Evolutionary conservation across 1,140 invertebrate species (phyloP).

Genomic region (Bombus waltoni): DNA sequence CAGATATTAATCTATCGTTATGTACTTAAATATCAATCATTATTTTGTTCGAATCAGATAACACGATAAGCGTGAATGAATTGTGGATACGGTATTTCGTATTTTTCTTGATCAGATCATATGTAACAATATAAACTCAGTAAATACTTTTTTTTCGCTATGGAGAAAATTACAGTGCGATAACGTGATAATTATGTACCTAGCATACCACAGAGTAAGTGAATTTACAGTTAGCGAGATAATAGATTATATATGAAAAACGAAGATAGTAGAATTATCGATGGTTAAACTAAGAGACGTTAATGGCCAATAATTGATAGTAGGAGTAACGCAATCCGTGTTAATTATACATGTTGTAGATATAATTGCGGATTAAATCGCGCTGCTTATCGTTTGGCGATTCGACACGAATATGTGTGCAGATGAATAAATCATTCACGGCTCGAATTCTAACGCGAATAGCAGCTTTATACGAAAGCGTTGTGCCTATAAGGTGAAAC

Average conservation of each 20-base stretch:
- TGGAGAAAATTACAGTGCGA: not conserved
- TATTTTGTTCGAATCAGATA: not conserved
- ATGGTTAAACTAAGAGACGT: not conserved
- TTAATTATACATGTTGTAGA: not conserved
- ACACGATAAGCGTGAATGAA: not conserved
- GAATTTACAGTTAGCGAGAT: not conserved
- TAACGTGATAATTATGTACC: not conserved
- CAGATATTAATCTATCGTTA: too few species aligned
- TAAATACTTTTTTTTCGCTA: not conserved
- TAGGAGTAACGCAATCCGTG: not conserved
- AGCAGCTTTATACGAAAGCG: not conserved
- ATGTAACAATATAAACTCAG: too few species aligned
- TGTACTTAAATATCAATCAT: not conserved
- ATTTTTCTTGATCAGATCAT: too few species aligned
- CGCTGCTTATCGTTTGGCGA: not conserved
- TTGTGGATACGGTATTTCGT: not conserved
- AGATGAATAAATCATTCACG: not conserved
- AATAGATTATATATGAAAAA: not conserved
- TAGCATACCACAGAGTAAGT: not conserved
- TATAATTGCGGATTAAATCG: constrained; percentile 4
- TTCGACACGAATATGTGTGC: too few species aligned
- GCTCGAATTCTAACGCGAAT: not conserved
- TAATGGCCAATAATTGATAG: not conserved
- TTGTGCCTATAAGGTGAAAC: not conserved
- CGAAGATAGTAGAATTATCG: not conserved